These are phyloP conservation scores for Agrilus planipennis DNA, from an alignment of 1,140 invertebrate genomes.

Conservation along the genomic window DNA sequence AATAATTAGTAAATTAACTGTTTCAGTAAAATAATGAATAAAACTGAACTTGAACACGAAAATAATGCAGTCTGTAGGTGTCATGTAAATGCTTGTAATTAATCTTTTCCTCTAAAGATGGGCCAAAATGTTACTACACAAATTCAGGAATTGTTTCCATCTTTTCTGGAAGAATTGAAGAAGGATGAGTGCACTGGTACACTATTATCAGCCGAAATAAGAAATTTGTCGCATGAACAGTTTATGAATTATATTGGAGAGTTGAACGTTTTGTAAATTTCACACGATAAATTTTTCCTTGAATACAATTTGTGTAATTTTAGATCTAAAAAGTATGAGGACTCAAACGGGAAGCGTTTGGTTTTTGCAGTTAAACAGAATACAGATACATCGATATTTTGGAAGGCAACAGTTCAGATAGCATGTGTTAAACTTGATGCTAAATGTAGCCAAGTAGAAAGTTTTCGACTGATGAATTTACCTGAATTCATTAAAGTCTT, in stretches of 20 bases:
- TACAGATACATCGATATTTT: conserved; percentile 49
- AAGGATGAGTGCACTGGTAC: conserved; percentile 18
- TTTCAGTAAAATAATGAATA: too few species aligned
- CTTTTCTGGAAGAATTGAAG: conserved; percentile 16
- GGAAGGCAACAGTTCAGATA: conserved; percentile 56
- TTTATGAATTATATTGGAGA: conserved; percentile 24
- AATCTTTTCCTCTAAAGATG: too few species aligned
- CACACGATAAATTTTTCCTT: conserved; percentile 6
- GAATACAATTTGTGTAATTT: conserved; percentile 17
- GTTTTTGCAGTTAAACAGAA: conserved; percentile 52
- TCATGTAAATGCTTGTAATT: too few species aligned
- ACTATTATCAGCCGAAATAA: conserved; percentile 24
- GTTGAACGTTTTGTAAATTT: conserved; percentile 26
- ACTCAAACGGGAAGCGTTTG: conserved; percentile 48
- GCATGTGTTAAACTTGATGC: conserved; percentile 50
- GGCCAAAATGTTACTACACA: conserved; percentile 21
- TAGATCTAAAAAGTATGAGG: conserved; percentile 46
- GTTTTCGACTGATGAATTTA: conserved; percentile 44
- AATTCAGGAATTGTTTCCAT: conserved; percentile 18
- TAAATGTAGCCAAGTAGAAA: conserved; percentile 38
- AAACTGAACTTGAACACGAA: too few species aligned
- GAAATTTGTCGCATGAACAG: conserved; percentile 23
- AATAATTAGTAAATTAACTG: too few species aligned
- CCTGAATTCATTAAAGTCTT: conserved; percentile 46
- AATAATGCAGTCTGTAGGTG: too few species aligned